These are phyloP conservation scores for Danionella dracula DNA, from an alignment of 2,797 vertebrate genomes.

Conservation along the genomic window DNA sequence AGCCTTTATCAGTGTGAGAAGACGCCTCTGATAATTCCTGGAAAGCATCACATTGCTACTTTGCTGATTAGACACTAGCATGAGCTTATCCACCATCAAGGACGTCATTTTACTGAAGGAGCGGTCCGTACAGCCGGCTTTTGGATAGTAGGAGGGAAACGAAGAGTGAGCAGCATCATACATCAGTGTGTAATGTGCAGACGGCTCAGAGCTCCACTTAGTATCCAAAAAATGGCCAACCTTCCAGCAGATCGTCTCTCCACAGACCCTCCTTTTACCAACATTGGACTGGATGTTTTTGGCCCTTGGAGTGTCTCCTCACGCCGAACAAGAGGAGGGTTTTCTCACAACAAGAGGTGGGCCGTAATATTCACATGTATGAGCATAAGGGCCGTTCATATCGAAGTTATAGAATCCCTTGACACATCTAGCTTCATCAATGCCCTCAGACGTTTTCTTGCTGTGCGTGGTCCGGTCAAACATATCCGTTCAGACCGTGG, in stretches of 20 bases:
- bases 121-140: neutral
- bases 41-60: too few relatives aligned
- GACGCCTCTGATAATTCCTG: neutral
- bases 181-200: neutral
- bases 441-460: neutral
- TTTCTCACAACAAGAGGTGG: neutral
- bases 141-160: neutral
- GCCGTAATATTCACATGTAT: neutral
- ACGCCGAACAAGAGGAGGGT: neutral
- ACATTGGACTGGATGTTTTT: neutral
- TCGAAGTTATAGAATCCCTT: neutral
- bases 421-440: neutral
- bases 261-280: neutral
- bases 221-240: neutral
- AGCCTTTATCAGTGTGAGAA: neutral
- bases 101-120: neutral
- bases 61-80: too few relatives aligned
- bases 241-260: neutral
- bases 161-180: neutral
- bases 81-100: neutral
- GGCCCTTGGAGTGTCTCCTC: neutral
- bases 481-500: neutral
- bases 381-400: neutral
- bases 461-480: neutral
- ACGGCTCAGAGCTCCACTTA: neutral